Evolutionary conservation across 2,888 invertebrate species (phyloP).

Genomic region (Pandemis heparana): DNA sequence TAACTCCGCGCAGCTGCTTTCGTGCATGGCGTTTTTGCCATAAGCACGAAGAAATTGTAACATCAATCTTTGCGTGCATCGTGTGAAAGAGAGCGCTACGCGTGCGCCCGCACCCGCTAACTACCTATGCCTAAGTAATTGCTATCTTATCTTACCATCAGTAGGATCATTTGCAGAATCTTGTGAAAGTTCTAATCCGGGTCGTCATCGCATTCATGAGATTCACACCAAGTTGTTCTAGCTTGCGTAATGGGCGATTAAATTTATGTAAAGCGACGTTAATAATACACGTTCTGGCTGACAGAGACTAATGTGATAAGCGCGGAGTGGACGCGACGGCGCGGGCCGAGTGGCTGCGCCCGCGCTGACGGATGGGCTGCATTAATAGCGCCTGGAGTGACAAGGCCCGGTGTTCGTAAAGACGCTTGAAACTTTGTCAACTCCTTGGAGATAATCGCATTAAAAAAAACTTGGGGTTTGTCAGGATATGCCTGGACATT

Average conservation of each 20-base stretch:
- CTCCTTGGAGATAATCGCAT: constrained; percentile 10
- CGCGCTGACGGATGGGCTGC: constrained; percentile 31
- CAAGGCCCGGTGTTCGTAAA: background rate
- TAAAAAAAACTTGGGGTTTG: background rate
- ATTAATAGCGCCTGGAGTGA: constrained; percentile 19
- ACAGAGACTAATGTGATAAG: constrained; percentile 31
- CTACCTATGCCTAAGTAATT: constrained; percentile 27
- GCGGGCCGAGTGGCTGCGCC: constrained; percentile 5
- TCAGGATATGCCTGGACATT: background rate
- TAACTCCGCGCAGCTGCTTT: constrained; percentile 2
- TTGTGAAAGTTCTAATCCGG: constrained; percentile 42
- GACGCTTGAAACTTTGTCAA: constrained; percentile 11
- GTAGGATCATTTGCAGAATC: constrained; percentile 26
- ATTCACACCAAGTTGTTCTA: constrained; percentile 13
- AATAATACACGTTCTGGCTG: constrained; percentile 24
- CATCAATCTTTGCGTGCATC: constrained; percentile 31
- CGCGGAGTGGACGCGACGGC: constrained; percentile 4
- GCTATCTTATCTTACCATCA: constrained; percentile 28
- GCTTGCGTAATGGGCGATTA: constrained; percentile 32
- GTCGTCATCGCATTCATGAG: constrained; percentile 26
- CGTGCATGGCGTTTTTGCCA: constrained; percentile 38
- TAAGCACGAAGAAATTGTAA: constrained; percentile 34
- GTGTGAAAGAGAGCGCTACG: constrained; percentile 40
- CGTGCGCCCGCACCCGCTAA: constrained; percentile 22
- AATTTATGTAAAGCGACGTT: constrained; percentile 25